phyloP scores from a whole-genome alignment of 2,113 vertebrate genomes.

The Anarhynchus alexandrinus region DNA sequence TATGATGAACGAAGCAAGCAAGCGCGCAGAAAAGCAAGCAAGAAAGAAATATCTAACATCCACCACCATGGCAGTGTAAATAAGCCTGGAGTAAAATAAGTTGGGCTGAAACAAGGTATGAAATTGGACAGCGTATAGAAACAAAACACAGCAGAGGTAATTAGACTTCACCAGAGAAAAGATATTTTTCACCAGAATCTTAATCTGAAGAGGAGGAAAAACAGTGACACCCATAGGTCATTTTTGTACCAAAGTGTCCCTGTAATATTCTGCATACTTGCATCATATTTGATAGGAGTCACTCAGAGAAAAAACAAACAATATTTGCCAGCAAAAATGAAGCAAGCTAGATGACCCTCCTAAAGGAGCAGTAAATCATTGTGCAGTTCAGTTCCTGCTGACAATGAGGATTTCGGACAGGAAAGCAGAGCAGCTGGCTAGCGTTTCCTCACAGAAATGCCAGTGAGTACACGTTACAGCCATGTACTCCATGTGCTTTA shows the following conservation, averaged over 20 bases:
- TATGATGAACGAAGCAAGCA: neutral
- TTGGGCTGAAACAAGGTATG: neutral
- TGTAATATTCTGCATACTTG: neutral
- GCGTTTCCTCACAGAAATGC: constrained; percentile 10
- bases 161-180: neutral
- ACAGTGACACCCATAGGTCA: constrained; percentile 50
- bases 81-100: neutral
- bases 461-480: neutral
- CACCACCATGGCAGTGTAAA: neutral
- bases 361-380: neutral
- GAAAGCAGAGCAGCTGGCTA: constrained; percentile 33
- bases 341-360: neutral
- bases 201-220: constrained; percentile 12
- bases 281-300: neutral
- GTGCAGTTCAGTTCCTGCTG: constrained; percentile 7
- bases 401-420: neutral
- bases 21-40: neutral
- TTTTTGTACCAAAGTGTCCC: neutral
- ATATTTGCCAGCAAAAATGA: neutral
- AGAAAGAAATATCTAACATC: neutral
- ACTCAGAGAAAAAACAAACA: neutral
- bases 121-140: neutral
- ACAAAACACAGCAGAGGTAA: neutral
- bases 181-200: neutral
- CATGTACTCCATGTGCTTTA: neutral